Base-by-base conservation (phyloP, 2,113 vertebrate genomes). In the Pogona vitticeps region DNA sequence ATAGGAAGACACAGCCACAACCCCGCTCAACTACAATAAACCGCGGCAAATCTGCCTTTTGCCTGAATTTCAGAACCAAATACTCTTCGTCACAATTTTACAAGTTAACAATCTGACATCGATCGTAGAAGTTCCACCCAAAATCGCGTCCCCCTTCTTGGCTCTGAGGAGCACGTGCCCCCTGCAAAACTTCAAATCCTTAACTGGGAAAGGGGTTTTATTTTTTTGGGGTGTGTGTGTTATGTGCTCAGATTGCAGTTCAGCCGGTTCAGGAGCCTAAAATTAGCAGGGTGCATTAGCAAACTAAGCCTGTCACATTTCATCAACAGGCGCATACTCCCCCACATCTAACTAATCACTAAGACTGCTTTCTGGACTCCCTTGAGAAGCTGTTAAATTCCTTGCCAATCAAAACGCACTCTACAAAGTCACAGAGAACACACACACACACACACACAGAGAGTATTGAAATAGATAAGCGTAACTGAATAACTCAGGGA, bases 261-360 rank as follows among this genome's bases (percentile, higher is more conserved):
- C 92, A 83, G 40, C 0, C 0, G 42, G 40, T 73, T 42, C 0
- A 73, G 56, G 76, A 88, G 84, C 77, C 91, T 93, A 95, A 95
- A 95, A 93, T 95, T 95, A 95, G 93, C 87, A 33, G 31, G 23
- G 38, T 38, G 58, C 23, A 61, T 13, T n/a, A 94, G 70, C 68
- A 14, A 67, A 88, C 86, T 82, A 92, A 93, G 90, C 91, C 89
- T 46, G 72, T 46, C 85, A 84, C 86, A 36, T 33, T 56, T 82
- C 81, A 82, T 82, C 81, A 71, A 36, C 20, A 17, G 67, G 4
- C 26, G 6, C n/a, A 21, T 72, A 18, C 26, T 26, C 20, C 12
- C 46, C n/a, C 42, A 23, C n/a, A 56, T 12, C 46, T 73, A 13
- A 82, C 82, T 2, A 2, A 12, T n/a, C 9, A 61, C 71, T 42